These are phyloP conservation scores for Berghia stephanieae DNA, from an alignment of 1,140 invertebrate species.

Conservation along the genomic window DNA sequence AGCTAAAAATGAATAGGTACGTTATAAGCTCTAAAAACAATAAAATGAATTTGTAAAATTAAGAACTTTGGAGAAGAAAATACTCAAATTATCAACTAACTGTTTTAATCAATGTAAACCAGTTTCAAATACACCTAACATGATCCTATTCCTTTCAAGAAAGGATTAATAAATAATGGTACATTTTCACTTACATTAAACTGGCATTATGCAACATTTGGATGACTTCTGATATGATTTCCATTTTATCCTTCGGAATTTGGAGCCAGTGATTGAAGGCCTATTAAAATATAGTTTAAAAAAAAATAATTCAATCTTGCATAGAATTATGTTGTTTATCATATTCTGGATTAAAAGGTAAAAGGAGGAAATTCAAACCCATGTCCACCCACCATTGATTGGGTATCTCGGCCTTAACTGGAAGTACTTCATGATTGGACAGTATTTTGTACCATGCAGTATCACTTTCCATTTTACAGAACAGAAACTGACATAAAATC, in stretches of 20 bases:
- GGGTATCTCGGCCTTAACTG: not conserved
- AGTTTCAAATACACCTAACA: too few relatives aligned
- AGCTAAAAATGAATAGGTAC: too few relatives aligned
- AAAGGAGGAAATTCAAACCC: not conserved
- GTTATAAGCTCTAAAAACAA: too few relatives aligned
- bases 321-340: not conserved
- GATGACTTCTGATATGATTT: slow-evolving; percentile 85
- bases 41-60: too few relatives aligned
- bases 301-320: not conserved
- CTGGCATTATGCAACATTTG: slow-evolving; percentile 97
- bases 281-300: slow-evolving; percentile 58
- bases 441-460: not conserved
- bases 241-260: slow-evolving; percentile 84
- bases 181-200: slow-evolving; percentile 81
- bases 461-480: not conserved
- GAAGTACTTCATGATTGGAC: not conserved
- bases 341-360: not conserved
- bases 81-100: too few relatives aligned
- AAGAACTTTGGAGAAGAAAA: too few relatives aligned
- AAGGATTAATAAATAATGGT: too few relatives aligned
- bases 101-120: too few relatives aligned
- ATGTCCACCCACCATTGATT: not conserved
- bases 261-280: slow-evolving; percentile 96
- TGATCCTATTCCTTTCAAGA: too few relatives aligned
- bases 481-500: too few relatives aligned